Conservation (phyloP, 2,113 vertebrate species). For the Pluvialis apricaria region DNA sequence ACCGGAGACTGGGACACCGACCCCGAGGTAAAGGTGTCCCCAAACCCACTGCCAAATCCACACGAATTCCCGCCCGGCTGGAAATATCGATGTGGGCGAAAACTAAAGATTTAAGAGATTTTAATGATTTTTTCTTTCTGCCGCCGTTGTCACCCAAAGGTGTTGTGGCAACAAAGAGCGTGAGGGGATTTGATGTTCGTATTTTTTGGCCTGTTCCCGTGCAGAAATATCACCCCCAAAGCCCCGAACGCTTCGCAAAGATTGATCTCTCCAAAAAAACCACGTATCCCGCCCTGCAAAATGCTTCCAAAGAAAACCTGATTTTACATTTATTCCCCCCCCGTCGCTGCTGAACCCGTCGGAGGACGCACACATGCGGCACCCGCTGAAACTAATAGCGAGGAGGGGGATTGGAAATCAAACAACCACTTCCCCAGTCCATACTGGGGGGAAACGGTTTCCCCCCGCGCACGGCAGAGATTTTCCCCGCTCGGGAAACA, state of each 20-base stretch:
- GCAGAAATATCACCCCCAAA: neutral
- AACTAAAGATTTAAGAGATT: neutral
- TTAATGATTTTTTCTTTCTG: neutral
- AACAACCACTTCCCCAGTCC: neutral
- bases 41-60: neutral
- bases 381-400: neutral
- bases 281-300: neutral
- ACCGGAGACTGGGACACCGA: neutral
- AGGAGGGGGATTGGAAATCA: neutral
- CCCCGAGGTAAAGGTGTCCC: neutral
- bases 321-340: neutral
- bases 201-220: conserved; percentile 40
- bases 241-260: neutral
- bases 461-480: neutral
- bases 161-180: conserved; percentile 35
- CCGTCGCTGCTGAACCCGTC: neutral
- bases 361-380: neutral
- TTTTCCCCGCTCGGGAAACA: neutral
- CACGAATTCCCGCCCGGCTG: neutral
- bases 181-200: neutral
- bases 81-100: conserved; percentile 3
- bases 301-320: neutral
- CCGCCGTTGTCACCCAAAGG: conserved; percentile 3
- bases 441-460: neutral
- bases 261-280: neutral